These are phyloP conservation scores for Irena cyanogastra DNA, from an alignment of 2,113 vertebrate genomes.

Conservation along the genomic window DNA sequence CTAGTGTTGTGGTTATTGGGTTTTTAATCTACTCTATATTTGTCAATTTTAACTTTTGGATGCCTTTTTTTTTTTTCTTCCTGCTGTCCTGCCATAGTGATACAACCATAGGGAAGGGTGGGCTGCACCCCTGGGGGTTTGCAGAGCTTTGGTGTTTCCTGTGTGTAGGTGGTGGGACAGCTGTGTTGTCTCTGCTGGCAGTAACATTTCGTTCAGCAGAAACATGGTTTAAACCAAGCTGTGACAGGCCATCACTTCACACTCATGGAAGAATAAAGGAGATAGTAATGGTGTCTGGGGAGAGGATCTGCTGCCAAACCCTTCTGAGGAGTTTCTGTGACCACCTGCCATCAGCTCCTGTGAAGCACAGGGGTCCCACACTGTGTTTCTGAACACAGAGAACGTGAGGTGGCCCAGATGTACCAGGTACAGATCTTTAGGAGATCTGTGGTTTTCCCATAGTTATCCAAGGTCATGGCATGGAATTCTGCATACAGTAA, in stretches of 20 bases:
- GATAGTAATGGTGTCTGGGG: not conserved
- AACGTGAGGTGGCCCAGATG: not conserved
- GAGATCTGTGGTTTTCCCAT: not conserved
- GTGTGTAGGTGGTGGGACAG: no score
- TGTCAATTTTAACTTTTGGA: not conserved
- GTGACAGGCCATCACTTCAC: not conserved
- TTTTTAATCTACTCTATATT: not conserved
- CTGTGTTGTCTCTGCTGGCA: not conserved
- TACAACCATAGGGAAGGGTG: no score
- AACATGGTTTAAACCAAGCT: not conserved
- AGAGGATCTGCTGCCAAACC: not conserved
- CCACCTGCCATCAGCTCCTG: not conserved
- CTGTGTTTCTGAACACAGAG: not conserved
- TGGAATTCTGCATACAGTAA: not conserved
- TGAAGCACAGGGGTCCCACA: not conserved
- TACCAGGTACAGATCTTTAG: not conserved
- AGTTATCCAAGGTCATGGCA: not conserved
- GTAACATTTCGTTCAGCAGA: not conserved
- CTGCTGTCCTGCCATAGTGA: not conserved
- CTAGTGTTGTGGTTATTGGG: not conserved
- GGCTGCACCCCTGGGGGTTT: not conserved
- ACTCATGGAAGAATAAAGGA: not conserved
- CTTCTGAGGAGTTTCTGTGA: not conserved
- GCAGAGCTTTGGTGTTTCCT: not conserved
- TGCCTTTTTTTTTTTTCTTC: rapidly evolving